Evolutionary conservation across 1,140 invertebrate genomes (phyloP).

Genomic region (Drosophila pandora): DNA sequence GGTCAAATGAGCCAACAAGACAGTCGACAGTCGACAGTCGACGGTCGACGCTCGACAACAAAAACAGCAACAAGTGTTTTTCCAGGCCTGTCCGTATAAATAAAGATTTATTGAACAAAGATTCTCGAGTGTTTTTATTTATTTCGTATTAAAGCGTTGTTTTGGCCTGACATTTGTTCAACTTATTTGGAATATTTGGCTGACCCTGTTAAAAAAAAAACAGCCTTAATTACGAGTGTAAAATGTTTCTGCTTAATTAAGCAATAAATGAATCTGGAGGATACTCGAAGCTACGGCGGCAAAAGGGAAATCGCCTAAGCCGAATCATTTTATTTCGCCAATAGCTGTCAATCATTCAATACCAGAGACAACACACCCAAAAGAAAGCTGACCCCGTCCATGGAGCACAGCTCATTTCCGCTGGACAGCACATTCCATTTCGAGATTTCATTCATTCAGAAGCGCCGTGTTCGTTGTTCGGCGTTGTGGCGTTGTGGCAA

Average conservation of each 20-base stretch:
- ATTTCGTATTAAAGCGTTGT: conserved; percentile 11
- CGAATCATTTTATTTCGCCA: conserved; percentile 1
- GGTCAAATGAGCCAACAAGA: conserved; percentile 61
- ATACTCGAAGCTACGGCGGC: background rate
- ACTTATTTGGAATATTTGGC: conserved; percentile 53
- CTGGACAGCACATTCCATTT: conserved; percentile 68
- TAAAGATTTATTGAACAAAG: conserved; percentile 66
- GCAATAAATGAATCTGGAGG: background rate
- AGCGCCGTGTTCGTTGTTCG: background rate
- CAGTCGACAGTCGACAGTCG: conserved; percentile 24
- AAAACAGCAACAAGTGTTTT: conserved; percentile 71
- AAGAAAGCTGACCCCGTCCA: conserved; percentile 61
- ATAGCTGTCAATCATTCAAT: conserved; percentile 1
- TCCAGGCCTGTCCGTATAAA: conserved; percentile 32
- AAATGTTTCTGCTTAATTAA: conserved; percentile 41
- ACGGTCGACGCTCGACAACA: conserved; percentile 21
- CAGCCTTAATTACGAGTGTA: conserved; percentile 38
- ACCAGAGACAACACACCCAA: conserved; percentile 28
- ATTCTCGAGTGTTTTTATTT: conserved; percentile 52
- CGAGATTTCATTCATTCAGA: conserved; percentile 62
- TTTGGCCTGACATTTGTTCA: conserved; percentile 60
- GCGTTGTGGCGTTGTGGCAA: conserved; percentile 27
- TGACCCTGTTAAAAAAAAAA: conserved; percentile 17
- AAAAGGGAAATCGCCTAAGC: conserved; percentile 12
- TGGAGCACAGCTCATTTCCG: conserved; percentile 61